phyloP scores from a whole-genome alignment of 2,888 invertebrate species.

The Aquatica leii region DNA sequence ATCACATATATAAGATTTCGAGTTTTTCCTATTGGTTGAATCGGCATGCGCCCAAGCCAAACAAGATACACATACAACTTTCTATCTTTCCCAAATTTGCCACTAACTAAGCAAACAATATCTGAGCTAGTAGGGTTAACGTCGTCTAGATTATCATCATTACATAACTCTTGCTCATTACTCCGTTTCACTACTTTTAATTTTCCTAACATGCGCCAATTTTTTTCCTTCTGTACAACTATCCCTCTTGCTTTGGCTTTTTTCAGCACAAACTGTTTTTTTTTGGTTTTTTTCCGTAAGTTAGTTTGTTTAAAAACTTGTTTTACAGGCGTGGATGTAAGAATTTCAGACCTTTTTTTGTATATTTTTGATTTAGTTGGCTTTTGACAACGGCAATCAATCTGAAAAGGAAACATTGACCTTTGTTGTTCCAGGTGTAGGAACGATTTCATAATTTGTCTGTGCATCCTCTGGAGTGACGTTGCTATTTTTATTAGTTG shows the following conservation, averaged over 20 bases:
- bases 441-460: no score
- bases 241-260: background rate
- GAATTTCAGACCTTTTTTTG: no score
- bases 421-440: no score
- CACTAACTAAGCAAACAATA: background rate
- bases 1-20: background rate
- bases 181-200: no score
- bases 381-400: no score
- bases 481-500: background rate
- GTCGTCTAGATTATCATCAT: background rate
- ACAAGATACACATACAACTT: conserved; percentile 1
- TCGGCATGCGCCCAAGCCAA: background rate
- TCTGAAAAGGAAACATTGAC: no score
- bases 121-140: no score
- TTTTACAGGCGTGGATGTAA: no score
- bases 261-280: conserved; percentile 3
- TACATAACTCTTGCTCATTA: background rate
- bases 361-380: no score
- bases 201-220: no score
- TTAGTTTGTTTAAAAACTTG: no score
- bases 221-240: background rate
- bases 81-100: background rate
- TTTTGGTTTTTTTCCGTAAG: no score
- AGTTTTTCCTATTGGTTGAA: background rate
- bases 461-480: background rate